Evolutionary conservation across 2,888 invertebrate genomes (phyloP), one percentile per base, ranked within the genome.

Genomic region (Elysia crispata): DNA sequence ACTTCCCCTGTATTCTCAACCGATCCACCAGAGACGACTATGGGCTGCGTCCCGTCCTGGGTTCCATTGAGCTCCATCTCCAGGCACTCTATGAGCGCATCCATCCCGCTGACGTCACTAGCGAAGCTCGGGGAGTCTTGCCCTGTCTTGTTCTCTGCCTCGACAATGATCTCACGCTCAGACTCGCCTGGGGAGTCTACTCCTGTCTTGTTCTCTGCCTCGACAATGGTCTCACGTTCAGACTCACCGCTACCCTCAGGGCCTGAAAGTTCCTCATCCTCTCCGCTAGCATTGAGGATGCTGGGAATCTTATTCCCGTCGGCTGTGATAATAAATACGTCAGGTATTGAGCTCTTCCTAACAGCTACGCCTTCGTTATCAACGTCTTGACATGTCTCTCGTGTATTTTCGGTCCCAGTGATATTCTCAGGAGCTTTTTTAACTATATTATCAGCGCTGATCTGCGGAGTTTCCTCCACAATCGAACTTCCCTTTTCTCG

Each of bases 271-370:
- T 41, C 11, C 41, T 41, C 41, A 6, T 11, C 41, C 3, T 41
- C 41, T 41, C 5, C 41, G 41, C 41, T 11, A 6, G 41, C 60
- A 60, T 60, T 60, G n/a, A 41, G 41, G 41, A 41, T 3, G 41
- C 41, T 41, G 41, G 41, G 41, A 11, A 41, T 8, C 8, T 6
- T 1, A 54, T 41, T 18, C 13, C 41, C 77, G n/a, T 77, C 70
- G 30, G 25, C 70, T 31, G 13, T 41, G 30, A 70, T 77, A 20
- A 77, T 33, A 15, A 77, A 31, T n/a, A 77, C 77, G 15, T 77
- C 77, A 30, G 77, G 77, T 18, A 77, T 54, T 25, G 60, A 70
- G 23, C 70, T 70, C 41, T 67, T 30, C 50, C 54, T 25, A 8
- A 66, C 50, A 54, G 66, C 66, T 0, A 23, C 25, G n/a, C 0